phyloP scores from a whole-genome alignment of 2,888 invertebrate species.

The Machimus atricapillus region DNA sequence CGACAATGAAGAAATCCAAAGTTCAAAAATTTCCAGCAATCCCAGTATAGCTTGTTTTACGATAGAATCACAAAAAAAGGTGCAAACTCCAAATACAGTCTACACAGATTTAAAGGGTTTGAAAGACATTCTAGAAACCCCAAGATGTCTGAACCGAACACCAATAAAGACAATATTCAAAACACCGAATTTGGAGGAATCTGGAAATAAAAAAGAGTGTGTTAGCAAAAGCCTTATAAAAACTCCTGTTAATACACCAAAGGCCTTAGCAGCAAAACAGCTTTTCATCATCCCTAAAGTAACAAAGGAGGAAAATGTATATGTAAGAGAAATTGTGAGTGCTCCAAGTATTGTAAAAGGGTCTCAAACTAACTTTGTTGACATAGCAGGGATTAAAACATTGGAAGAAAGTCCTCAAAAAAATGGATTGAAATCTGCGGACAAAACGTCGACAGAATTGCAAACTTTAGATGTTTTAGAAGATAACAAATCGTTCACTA shows the following conservation, averaged over 20 bases:
- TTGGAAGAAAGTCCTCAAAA: background rate
- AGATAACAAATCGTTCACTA: background rate
- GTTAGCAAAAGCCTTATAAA: slow-evolving; percentile 53
- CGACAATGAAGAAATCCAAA: background rate
- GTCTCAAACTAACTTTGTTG: background rate
- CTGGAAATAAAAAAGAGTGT: slow-evolving; percentile 21
- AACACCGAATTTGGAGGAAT: slow-evolving; percentile 44
- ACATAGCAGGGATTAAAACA: background rate
- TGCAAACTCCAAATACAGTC: background rate
- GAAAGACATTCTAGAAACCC: background rate
- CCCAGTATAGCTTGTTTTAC: background rate
- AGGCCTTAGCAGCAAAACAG: background rate
- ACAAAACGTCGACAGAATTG: background rate
- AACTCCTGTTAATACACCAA: slow-evolving; percentile 44
- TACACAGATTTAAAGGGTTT: background rate
- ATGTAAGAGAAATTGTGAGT: slow-evolving; percentile 47
- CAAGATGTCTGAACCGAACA: background rate
- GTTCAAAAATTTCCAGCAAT: background rate
- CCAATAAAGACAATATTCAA: slow-evolving; percentile 48
- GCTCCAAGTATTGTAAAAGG: slow-evolving; percentile 38
- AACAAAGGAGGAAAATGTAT: background rate
- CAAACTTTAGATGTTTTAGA: background rate
- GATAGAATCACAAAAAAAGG: background rate
- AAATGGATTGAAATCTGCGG: background rate
- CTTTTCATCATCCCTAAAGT: background rate